These are phyloP conservation scores for Pyrrhia umbra DNA, from an alignment of 2,888 invertebrate species.

Conservation along the genomic window DNA sequence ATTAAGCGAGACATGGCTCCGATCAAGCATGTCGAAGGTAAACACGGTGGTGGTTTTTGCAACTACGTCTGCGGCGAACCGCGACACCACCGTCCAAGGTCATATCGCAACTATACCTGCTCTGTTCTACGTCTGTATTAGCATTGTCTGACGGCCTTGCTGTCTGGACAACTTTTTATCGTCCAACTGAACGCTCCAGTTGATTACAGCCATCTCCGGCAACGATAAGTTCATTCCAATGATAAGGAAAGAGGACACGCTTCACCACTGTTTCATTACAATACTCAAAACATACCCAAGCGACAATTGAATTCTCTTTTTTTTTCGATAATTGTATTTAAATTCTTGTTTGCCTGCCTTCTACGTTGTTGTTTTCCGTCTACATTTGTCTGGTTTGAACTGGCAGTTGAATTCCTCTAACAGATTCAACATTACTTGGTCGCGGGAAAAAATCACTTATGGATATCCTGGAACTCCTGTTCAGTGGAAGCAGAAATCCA, in stretches of 20 bases:
- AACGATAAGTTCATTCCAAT: constrained; percentile 61
- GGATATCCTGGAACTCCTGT: background rate
- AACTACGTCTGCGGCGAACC: constrained; percentile 75
- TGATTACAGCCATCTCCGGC: constrained; percentile 65
- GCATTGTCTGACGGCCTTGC: constrained; percentile 76
- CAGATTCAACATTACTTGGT: background rate
- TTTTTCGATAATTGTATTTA: constrained; percentile 1
- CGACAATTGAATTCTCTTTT: constrained; percentile 11
- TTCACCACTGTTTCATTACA: constrained; percentile 41
- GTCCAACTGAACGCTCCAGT: constrained; percentile 65
- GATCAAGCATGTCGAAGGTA: constrained; percentile 77
- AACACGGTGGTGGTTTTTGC: constrained; percentile 78
- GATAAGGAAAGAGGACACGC: constrained; percentile 68
- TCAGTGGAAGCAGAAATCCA: background rate
- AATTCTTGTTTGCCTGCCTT: background rate
- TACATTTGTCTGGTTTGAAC: background rate
- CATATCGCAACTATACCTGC: constrained; percentile 71
- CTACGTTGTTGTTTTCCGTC: background rate
- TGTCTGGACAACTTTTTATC: constrained; percentile 75
- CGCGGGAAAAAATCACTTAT: background rate
- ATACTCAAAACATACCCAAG: constrained; percentile 43
- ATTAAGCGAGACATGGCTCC: constrained; percentile 58
- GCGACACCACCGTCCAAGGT: constrained; percentile 81
- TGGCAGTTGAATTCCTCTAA: background rate
- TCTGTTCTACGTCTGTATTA: constrained; percentile 75